Percentiles rank a stretch among this genome's conserved stretches.
These are phyloP conservation scores for Trissolcus basalis DNA, from an alignment of 1,140 invertebrate genomes.

Conservation along the genomic window DNA sequence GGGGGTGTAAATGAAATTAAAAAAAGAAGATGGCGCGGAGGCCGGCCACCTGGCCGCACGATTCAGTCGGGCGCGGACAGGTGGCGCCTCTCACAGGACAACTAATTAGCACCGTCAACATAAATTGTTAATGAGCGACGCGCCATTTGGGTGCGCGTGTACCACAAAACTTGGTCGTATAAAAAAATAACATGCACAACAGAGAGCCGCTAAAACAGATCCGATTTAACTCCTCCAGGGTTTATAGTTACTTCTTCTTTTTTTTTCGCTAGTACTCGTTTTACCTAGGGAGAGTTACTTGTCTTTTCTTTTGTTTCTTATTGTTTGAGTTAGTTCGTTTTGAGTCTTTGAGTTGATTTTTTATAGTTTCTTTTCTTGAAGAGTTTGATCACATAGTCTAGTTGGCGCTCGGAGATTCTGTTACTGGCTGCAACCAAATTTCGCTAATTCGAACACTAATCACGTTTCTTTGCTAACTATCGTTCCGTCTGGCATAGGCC, in stretches of 20 bases:
- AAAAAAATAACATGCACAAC: slow-evolving; percentile 19
- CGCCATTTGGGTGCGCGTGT: slow-evolving; percentile 12
- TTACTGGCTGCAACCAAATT: slow-evolving; percentile 67
- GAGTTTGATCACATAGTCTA: slow-evolving; percentile 64
- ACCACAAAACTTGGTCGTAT: slow-evolving; percentile 16
- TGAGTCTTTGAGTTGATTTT: slow-evolving; percentile 19
- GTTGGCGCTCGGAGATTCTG: slow-evolving; percentile 65
- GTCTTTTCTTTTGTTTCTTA: not conserved
- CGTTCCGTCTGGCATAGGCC: slow-evolving; percentile 72
- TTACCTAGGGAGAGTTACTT: too few species aligned
- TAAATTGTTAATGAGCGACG: slow-evolving; percentile 42
- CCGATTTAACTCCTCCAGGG: not conserved
- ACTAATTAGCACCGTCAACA: slow-evolving; percentile 53
- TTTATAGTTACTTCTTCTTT: too few species aligned
- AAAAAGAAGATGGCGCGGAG: not conserved
- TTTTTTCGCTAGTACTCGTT: too few species aligned
- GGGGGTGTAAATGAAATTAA: not conserved
- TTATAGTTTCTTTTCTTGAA: slow-evolving; percentile 22
- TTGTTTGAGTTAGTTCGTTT: not conserved
- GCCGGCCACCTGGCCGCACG: not conserved
- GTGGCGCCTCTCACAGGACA: slow-evolving; percentile 32
- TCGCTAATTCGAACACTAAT: slow-evolving; percentile 64
- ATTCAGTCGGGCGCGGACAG: slow-evolving; percentile 23
- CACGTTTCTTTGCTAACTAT: slow-evolving; percentile 73
- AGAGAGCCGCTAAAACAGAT: slow-evolving; percentile 1